Conservation (phyloP, 2,888 invertebrate genomes). For the Tachina lurida region DNA sequence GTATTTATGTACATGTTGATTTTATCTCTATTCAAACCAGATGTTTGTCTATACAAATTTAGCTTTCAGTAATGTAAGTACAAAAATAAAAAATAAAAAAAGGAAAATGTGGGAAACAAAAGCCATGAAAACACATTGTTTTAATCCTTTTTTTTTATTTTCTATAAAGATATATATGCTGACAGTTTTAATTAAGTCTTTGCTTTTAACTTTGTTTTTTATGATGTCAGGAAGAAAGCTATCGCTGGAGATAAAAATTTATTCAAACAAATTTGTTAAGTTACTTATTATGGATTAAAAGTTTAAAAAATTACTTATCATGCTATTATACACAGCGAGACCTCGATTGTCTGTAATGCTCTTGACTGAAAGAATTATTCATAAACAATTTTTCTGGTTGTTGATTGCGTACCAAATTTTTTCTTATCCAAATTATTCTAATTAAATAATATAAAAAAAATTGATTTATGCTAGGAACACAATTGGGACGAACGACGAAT, state of each 20-base stretch:
- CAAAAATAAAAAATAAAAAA: too few relatives aligned
- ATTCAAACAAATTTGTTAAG: neutral
- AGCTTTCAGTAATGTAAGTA: neutral
- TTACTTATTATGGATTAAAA: neutral
- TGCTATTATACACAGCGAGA: too few relatives aligned
- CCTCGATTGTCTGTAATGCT: too few relatives aligned
- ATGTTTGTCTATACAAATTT: neutral
- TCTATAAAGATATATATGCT: neutral
- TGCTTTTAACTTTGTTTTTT: neutral
- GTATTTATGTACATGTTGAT: neutral
- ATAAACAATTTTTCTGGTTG: too few relatives aligned
- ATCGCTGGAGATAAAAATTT: neutral
- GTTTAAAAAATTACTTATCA: too few relatives aligned
- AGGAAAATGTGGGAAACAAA: neutral
- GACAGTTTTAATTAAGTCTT: conserved; percentile 7
- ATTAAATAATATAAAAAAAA: too few relatives aligned
- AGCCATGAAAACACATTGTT: neutral
- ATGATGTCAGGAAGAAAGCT: neutral
- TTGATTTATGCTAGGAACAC: too few relatives aligned
- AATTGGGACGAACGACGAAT: too few relatives aligned
- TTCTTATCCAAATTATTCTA: too few relatives aligned
- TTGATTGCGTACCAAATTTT: too few relatives aligned
- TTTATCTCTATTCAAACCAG: neutral
- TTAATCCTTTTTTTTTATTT: conserved; percentile 2
- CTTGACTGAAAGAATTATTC: too few relatives aligned